Conservation (phyloP, 2,888 invertebrate genomes). For the Limnephilus lunatus region DNA sequence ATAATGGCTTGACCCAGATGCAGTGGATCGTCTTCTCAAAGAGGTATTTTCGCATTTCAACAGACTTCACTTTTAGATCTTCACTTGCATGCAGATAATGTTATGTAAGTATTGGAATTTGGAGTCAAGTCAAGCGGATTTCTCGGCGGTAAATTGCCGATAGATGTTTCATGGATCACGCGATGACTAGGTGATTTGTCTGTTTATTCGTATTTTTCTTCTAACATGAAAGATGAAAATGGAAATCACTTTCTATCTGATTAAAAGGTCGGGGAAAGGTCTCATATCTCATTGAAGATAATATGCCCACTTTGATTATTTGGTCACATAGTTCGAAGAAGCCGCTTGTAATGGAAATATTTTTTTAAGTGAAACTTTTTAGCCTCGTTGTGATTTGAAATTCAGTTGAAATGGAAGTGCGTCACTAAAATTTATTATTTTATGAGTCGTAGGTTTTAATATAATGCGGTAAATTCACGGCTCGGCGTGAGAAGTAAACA, state of each 20-base stretch:
- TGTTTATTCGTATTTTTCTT: not conserved
- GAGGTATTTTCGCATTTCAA: not conserved
- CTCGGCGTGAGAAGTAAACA: too few relatives aligned
- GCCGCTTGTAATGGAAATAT: not conserved
- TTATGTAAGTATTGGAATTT: conserved; percentile 2
- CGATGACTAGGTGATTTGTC: not conserved
- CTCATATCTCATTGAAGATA: not conserved
- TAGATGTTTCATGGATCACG: not conserved
- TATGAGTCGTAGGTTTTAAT: too few relatives aligned
- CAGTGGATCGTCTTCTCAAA: not conserved
- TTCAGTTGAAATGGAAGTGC: too few relatives aligned
- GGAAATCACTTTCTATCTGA: not conserved
- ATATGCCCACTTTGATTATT: not conserved
- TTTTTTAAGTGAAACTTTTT: too few relatives aligned
- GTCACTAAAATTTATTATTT: too few relatives aligned
- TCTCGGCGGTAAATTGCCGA: not conserved
- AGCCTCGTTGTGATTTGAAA: too few relatives aligned
- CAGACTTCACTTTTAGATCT: not conserved
- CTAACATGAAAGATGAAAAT: not conserved
- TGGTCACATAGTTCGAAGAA: not conserved
- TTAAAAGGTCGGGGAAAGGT: not conserved
- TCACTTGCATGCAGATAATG: not conserved
- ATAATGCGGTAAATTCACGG: too few relatives aligned
- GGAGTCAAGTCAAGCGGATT: not conserved
- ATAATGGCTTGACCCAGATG: not conserved